These are phyloP conservation scores for Anseranas semipalmata DNA, from an alignment of 2,113 vertebrate genomes.

Conservation along the genomic window DNA sequence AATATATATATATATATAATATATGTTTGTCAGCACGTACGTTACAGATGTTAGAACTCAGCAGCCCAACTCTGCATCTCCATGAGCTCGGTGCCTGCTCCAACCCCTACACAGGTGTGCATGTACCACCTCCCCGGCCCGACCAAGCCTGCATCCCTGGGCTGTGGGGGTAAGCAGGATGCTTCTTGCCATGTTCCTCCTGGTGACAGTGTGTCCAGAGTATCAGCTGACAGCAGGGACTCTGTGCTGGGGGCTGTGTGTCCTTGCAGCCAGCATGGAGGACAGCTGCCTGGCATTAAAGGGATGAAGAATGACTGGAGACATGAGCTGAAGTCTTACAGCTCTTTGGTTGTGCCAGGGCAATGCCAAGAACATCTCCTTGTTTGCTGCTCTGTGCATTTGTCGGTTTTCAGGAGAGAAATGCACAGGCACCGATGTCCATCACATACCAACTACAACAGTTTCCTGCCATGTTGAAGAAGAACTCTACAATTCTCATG, in stretches of 20 bases:
- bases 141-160: not conserved
- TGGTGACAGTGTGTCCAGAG: not conserved
- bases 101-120: not conserved
- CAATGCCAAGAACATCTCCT: not conserved
- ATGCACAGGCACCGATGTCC: rapidly evolving
- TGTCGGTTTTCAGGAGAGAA: not conserved
- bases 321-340: not conserved
- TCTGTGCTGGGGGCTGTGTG: not conserved
- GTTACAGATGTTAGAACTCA: not conserved
- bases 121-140: not conserved
- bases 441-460: not conserved
- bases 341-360: not conserved
- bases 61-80: not conserved
- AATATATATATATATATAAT: no score
- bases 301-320: not conserved
- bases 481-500: rapidly evolving
- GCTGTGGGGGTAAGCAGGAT: not conserved
- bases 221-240: not conserved
- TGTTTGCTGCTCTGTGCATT: not conserved
- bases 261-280: not conserved
- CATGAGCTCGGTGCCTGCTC: not conserved
- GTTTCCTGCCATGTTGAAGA: not conserved
- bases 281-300: not conserved
- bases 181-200: not conserved
- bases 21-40: not conserved